phyloP scores from a whole-genome alignment of 1,140 invertebrate species.

The Papilio xuthus region DNA sequence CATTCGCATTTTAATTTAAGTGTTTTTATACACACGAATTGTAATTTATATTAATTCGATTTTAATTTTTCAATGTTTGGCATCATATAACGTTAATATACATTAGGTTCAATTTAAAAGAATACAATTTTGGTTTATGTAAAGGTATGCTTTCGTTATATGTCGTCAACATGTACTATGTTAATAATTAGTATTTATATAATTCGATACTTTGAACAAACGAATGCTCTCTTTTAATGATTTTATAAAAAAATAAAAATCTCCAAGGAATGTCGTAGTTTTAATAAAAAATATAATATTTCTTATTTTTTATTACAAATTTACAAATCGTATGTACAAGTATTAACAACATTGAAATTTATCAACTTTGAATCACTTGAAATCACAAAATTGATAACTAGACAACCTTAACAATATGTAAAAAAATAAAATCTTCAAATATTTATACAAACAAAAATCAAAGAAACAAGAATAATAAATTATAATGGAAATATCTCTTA shows the following conservation, averaged over 20 bases:
- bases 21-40: constrained; percentile 11
- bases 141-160: constrained; percentile 32
- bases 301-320: constrained; percentile 48
- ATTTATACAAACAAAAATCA: constrained; percentile 16
- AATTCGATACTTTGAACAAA: constrained; percentile 33
- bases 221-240: constrained; percentile 35
- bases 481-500: constrained; percentile 14
- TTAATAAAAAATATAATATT: constrained; percentile 34
- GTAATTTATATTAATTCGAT: constrained; percentile 34
- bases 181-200: constrained; percentile 30
- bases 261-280: constrained; percentile 31
- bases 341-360: constrained; percentile 32
- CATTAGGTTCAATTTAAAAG: constrained; percentile 8
- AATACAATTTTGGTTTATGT: constrained; percentile 19
- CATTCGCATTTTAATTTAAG: not conserved
- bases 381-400: constrained; percentile 29
- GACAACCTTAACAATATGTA: constrained; percentile 12
- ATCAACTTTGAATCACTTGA: constrained; percentile 25
- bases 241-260: constrained; percentile 34
- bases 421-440: constrained; percentile 25
- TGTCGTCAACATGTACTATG: constrained; percentile 7
- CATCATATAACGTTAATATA: constrained; percentile 36
- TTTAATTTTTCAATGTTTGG: not conserved
- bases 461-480: constrained; percentile 33
- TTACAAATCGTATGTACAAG: constrained; percentile 57